phyloP scores from a whole-genome alignment of 2,888 invertebrate genomes.

The Autographa gamma region DNA sequence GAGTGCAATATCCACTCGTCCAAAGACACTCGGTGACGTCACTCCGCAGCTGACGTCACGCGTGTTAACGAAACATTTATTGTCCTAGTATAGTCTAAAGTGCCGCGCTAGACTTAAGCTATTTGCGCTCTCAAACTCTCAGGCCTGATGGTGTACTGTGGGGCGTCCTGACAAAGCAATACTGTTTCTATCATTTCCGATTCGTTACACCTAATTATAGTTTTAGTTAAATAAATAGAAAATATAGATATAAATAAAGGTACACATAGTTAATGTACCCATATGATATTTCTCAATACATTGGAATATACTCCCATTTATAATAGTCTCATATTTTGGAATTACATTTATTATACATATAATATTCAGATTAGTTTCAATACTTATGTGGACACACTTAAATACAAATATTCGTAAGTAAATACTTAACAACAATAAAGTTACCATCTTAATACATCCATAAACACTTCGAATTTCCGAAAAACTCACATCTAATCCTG shows the following conservation, averaged over 20 bases:
- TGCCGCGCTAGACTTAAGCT: slow-evolving; percentile 78
- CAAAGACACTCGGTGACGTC: slow-evolving; percentile 62
- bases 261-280: slow-evolving; percentile 52
- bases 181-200: slow-evolving; percentile 42
- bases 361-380: slow-evolving; percentile 69
- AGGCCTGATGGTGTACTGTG: slow-evolving; percentile 51
- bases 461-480: slow-evolving; percentile 70
- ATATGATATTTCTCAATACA: slow-evolving; percentile 59
- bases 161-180: slow-evolving; percentile 62
- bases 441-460: slow-evolving; percentile 75
- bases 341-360: slow-evolving; percentile 68
- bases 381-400: slow-evolving; percentile 77
- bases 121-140: slow-evolving; percentile 58
- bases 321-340: slow-evolving; percentile 66
- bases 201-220: slow-evolving; percentile 45
- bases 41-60: slow-evolving; percentile 59
- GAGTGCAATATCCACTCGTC: slow-evolving; percentile 61
- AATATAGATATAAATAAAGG: slow-evolving; percentile 57
- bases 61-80: slow-evolving; percentile 81
- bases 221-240: slow-evolving; percentile 59
- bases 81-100: slow-evolving; percentile 87
- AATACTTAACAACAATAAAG: slow-evolving; percentile 84
- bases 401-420: slow-evolving; percentile 77
- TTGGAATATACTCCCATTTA: slow-evolving; percentile 59
- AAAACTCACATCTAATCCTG: slow-evolving; percentile 69